Evolutionary conservation across 2,113 vertebrate species (phyloP).

Genomic region (Hippocampus guttulatus): DNA sequence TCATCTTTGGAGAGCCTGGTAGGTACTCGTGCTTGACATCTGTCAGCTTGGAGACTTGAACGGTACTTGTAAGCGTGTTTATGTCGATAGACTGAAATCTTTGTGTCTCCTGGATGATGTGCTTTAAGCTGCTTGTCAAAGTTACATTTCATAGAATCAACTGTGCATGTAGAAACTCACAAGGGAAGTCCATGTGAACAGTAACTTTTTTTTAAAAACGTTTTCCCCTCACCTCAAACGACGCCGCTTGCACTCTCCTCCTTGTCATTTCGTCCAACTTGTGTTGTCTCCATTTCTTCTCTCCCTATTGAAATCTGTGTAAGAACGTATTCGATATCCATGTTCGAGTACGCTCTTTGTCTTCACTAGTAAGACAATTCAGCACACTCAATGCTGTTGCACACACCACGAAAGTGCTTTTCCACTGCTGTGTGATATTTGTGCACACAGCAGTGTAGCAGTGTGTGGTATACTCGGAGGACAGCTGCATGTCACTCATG

Average conservation of each 20-base stretch:
- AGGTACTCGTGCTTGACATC: conserved; percentile 24
- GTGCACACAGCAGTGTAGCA: too few species aligned
- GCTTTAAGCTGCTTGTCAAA: conserved; percentile 45
- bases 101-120: conserved; percentile 28
- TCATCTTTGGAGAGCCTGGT: conserved; percentile 29
- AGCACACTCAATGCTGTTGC: neutral
- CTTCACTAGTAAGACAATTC: neutral
- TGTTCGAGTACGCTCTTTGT: neutral
- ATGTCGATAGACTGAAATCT: conserved; percentile 15
- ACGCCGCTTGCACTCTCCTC: neutral
- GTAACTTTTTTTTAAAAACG: neutral
- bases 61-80: conserved; percentile 5
- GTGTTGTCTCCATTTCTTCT: conserved; percentile 5
- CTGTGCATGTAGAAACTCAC: conserved; percentile 24
- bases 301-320: neutral
- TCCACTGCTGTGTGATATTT: neutral
- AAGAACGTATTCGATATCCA: neutral
- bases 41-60: neutral
- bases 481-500: too few species aligned
- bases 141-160: conserved; percentile 28
- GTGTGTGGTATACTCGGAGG: too few species aligned
- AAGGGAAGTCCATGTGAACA: conserved; percentile 1
- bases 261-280: neutral
- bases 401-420: neutral
- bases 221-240: neutral